Percentiles rank a stretch among this genome's conserved stretches.
phyloP scores from a whole-genome alignment of 2,113 vertebrate genomes.

The Haemorhous mexicanus region DNA sequence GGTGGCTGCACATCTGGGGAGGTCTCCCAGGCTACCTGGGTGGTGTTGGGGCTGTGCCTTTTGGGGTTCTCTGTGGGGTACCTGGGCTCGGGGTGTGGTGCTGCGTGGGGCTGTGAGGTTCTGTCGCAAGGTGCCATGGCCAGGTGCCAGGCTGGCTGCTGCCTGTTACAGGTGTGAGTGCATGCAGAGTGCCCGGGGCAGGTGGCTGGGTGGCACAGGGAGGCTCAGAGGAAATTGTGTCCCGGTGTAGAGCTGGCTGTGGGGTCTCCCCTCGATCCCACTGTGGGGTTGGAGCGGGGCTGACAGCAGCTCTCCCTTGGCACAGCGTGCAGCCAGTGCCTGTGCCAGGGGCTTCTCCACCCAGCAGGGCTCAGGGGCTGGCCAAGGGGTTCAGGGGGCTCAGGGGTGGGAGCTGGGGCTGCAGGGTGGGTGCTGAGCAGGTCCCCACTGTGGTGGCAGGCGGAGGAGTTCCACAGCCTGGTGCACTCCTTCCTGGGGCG shows the following conservation, averaged over 20 bases:
- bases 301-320: neutral
- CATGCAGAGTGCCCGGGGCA: neutral
- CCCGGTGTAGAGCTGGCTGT: accelerated
- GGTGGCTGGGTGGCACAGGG: neutral
- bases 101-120: neutral
- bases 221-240: neutral
- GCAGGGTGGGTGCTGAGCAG: accelerated
- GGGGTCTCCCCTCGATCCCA: too few species aligned
- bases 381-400: neutral
- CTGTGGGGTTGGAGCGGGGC: accelerated
- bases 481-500: conserved; percentile 81
- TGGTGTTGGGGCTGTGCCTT: neutral
- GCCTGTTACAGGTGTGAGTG: accelerated
- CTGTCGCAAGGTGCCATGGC: neutral
- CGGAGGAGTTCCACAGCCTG: conserved; percentile 80
- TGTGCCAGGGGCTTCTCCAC: too few species aligned
- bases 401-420: accelerated
- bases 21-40: neutral
- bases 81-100: accelerated
- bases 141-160: neutral
- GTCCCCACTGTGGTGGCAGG: conserved; percentile 43
- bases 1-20: neutral
- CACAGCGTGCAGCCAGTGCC: too few species aligned
- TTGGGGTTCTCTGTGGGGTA: neutral
- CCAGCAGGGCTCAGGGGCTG: accelerated